These are phyloP conservation scores for Acomys russatus DNA, from an alignment of 2,797 vertebrate species.

Conservation along the genomic window DNA sequence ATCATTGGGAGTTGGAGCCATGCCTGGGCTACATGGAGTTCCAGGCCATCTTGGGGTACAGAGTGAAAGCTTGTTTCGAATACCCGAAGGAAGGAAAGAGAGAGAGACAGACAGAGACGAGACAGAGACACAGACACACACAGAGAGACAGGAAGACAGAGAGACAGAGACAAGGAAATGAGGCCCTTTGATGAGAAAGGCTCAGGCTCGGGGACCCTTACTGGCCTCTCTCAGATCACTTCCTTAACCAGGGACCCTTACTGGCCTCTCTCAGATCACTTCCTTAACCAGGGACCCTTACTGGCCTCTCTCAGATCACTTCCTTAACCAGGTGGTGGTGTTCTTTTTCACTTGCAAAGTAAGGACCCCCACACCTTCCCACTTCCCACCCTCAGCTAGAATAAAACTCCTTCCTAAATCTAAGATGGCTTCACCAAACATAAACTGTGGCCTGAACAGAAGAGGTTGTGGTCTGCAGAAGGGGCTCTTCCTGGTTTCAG, in stretches of 20 bases:
- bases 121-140: neutral
- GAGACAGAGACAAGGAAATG: neutral
- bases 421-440: neutral
- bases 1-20: neutral
- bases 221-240: neutral
- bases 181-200: neutral
- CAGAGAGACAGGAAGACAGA: neutral
- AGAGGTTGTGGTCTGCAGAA: neutral
- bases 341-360: neutral
- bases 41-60: neutral
- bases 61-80: neutral
- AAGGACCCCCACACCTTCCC: neutral
- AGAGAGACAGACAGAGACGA: neutral
- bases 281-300: neutral
- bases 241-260: neutral
- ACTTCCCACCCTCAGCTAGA: neutral
- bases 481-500: neutral
- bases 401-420: neutral
- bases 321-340: neutral
- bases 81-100: neutral
- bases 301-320: neutral
- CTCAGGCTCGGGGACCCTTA: neutral
- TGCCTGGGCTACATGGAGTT: neutral
- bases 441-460: neutral
- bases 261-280: neutral